Base-by-base conservation (phyloP, 2,888 invertebrate species). In the Caenorhabditis sp. region DNA sequence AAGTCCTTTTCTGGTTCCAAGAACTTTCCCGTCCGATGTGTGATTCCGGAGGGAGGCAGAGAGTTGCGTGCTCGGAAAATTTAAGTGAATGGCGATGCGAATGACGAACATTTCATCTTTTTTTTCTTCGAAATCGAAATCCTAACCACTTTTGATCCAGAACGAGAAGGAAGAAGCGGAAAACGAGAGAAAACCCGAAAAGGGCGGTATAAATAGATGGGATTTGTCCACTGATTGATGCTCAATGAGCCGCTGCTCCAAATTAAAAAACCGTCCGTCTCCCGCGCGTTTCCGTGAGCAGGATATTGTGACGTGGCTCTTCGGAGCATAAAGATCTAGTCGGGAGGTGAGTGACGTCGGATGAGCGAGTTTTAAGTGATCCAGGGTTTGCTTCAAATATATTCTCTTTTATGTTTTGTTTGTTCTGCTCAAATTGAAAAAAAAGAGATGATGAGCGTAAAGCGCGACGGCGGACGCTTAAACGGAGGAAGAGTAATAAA, bases 1-100 rank as follows among this genome's bases (percentile, higher is more conserved):
- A 43, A 63, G 62, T 63, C 53, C 62, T 63, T 46, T 45, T 37
- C 43, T n/a, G 45, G 35, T 15, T 43, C 52, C 43, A 43, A 46
- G 63, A 65, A 55, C 63, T 63, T 52, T 45, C 53, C 43, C 22
- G 35, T 7, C 20, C 20, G 37, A 52, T 35, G 24, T 24, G 45
- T 45, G 24, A 55, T 46, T 13, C 15, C 35, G 45, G 45, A 53
- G 13, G 35, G 46, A 65, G 53, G 35, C 32, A 53, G 53, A 43
- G 46, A 32, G 63, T 65, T 45, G 70, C 50, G 59, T 59, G 68
- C n/a, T 24, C 8, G 11, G 61, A 53, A 71, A 71, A 71, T 71
- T 61, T 71, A 61, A 55, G 61, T 45, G 59, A 70, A 61, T 59
- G 59, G 43, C 35, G 48, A 32, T 32, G 45, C 30, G 41, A 50